These are phyloP conservation scores for Silurus aristotelis DNA, from an alignment of 2,797 vertebrate genomes.

Conservation along the genomic window DNA sequence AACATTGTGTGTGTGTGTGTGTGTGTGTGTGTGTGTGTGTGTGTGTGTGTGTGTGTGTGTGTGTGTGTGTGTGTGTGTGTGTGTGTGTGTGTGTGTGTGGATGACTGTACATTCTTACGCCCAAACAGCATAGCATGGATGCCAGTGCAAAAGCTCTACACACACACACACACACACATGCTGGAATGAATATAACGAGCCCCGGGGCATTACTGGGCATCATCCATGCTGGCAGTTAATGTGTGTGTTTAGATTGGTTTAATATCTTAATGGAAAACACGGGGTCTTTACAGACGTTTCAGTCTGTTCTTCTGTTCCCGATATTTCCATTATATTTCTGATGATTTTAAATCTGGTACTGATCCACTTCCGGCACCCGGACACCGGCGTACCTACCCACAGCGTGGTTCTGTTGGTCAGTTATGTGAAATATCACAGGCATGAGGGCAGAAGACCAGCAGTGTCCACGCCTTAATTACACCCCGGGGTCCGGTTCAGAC, in stretches of 20 bases:
- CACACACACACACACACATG: not conserved
- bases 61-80: conserved; percentile 49
- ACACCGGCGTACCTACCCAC: no score
- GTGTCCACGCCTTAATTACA: conserved; percentile 1
- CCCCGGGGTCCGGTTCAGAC: not conserved
- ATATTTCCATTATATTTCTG: not conserved
- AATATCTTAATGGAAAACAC: conserved; percentile 4
- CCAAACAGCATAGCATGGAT: conserved; percentile 34
- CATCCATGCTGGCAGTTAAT: conserved; percentile 49
- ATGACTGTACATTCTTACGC: conserved; percentile 36
- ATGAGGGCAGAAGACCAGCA: not conserved
- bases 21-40: conserved; percentile 43
- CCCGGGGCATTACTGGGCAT: conserved; percentile 56
- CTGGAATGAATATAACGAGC: not conserved
- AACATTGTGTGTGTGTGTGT: conserved; percentile 59
- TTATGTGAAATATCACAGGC: conserved; percentile 14
- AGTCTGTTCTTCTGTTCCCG: not conserved
- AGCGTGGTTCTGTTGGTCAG: not conserved
- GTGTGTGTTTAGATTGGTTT: conserved; percentile 17
- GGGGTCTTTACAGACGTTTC: not conserved
- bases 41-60: conserved; percentile 60
- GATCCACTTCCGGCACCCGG: not conserved
- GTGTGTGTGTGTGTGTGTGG: conserved; percentile 55
- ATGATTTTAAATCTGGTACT: not conserved
- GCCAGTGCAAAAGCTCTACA: conserved; percentile 18